A percentile compares a stretch with the other conserved stretches of the same genome.
phyloP scores from a whole-genome alignment of 2,113 vertebrate species.

The Spilogale gracilis region DNA sequence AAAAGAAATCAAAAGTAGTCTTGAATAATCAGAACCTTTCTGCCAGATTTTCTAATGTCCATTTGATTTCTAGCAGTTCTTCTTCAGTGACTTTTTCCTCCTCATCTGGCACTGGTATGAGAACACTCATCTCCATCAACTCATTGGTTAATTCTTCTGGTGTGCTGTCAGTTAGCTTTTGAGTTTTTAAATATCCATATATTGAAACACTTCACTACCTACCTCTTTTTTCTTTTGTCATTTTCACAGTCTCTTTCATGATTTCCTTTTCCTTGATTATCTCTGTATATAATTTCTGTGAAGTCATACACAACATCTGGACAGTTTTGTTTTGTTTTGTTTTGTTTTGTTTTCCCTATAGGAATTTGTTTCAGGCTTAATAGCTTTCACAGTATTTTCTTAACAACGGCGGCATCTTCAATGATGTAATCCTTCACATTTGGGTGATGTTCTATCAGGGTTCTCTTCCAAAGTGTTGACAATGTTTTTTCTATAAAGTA shows the following conservation, averaged over 20 bases:
- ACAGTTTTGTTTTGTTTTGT: background rate
- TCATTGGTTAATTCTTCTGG: background rate
- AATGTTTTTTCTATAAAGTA: background rate
- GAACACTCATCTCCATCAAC: background rate
- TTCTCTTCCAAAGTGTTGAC: background rate
- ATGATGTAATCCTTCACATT: background rate
- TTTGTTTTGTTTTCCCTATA: background rate
- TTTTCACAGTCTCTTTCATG: background rate
- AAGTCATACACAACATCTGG: background rate
- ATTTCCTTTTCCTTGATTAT: background rate
- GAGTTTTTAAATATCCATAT: background rate
- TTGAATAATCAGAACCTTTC: background rate
- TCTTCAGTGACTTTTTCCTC: background rate
- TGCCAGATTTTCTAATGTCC: background rate
- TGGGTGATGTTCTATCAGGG: background rate
- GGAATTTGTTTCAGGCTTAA: background rate
- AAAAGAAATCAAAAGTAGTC: background rate
- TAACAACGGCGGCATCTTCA: background rate
- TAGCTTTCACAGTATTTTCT: background rate
- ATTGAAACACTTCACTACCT: background rate
- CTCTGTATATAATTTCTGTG: background rate
- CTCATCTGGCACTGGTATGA: background rate
- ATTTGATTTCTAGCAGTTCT: background rate
- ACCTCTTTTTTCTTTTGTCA: background rate
- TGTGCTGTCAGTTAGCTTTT: background rate